phyloP scores from a whole-genome alignment of 2,113 vertebrate species.

The Pteropus alecto region DNA sequence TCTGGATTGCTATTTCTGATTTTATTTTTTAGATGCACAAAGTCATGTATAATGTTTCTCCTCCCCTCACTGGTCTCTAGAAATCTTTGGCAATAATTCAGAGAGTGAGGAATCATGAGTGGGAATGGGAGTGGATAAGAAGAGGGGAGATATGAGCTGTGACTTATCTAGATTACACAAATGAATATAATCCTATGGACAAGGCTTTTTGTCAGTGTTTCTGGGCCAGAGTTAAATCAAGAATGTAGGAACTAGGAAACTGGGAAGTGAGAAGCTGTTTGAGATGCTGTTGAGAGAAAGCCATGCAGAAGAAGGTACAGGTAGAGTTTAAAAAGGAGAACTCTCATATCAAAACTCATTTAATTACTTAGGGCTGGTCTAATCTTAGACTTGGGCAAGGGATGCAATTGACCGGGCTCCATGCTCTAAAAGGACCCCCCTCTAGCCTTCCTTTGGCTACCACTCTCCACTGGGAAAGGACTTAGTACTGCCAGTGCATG shows the following conservation, averaged over 20 bases:
- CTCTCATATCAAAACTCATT: not conserved
- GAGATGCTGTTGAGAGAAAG: not conserved
- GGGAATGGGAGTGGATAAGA: not conserved
- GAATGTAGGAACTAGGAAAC: not conserved
- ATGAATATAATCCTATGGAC: not conserved
- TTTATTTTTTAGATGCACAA: conserved; percentile 23
- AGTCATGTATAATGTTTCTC: not conserved
- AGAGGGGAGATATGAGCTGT: not conserved
- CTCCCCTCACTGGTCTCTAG: not conserved
- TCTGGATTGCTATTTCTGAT: not conserved
- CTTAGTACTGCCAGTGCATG: not conserved
- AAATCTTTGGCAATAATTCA: conserved; percentile 20
- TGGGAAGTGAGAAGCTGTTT: not conserved
- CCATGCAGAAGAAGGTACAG: not conserved
- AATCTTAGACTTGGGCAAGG: not conserved
- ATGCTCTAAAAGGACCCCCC: not conserved
- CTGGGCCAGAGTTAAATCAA: not conserved
- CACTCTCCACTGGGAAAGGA: not conserved
- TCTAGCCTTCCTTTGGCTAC: not conserved
- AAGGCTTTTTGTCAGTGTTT: conserved; percentile 29
- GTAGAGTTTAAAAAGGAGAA: not conserved
- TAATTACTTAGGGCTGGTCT: not conserved
- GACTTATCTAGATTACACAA: not conserved
- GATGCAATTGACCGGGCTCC: not conserved
- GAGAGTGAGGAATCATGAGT: not conserved